phyloP scores from a whole-genome alignment of 2,797 vertebrate genomes.

The Alauda arvensis region DNA sequence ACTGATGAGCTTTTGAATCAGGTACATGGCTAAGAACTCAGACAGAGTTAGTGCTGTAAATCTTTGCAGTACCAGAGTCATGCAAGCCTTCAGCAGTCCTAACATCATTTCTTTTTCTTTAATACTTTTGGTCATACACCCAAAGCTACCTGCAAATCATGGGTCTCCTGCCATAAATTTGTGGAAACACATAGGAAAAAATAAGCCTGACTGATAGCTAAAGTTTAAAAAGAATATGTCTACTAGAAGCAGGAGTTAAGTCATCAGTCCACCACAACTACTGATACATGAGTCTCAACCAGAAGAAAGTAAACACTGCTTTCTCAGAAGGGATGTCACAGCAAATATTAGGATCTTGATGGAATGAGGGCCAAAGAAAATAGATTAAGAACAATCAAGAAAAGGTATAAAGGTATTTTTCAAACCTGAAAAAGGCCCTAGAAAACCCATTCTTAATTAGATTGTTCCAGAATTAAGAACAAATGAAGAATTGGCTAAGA shows the following conservation, averaged over 20 bases:
- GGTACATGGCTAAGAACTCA: not conserved
- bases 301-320: not conserved
- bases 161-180: not conserved
- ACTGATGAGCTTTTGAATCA: not conserved
- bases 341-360: not conserved
- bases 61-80: not conserved
- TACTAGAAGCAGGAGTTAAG: not conserved
- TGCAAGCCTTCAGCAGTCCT: not conserved
- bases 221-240: not conserved
- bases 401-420: not conserved
- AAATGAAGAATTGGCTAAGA: not conserved
- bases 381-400: not conserved
- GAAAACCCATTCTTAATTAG: not conserved
- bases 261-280: not conserved
- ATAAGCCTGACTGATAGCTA: not conserved
- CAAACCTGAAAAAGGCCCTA: not conserved
- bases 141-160: not conserved
- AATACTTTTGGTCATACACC: not conserved
- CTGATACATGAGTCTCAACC: not conserved
- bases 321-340: not conserved
- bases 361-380: not conserved
- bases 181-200: not conserved
- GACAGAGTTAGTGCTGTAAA: not conserved
- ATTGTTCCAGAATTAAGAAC: not conserved
- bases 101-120: not conserved